Conservation (phyloP, 2,797 vertebrate species). For the Lagorchestes hirsutus region DNA sequence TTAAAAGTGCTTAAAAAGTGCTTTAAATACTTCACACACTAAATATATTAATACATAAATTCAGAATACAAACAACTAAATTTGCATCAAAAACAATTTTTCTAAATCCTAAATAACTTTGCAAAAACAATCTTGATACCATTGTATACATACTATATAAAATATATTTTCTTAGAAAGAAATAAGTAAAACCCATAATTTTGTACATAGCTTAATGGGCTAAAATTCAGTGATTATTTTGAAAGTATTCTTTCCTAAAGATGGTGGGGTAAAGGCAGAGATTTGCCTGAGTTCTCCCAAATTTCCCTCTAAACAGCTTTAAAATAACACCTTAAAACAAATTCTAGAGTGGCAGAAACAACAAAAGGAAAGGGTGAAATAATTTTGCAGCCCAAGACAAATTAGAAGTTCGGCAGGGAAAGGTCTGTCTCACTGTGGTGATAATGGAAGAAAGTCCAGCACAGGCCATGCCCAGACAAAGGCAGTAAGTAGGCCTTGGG, state of each 20-base stretch:
- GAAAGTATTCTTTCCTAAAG: not conserved
- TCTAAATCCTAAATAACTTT: slow-evolving; percentile 26
- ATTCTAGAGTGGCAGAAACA: not conserved
- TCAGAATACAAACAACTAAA: slow-evolving; percentile 17
- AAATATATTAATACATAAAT: slow-evolving; percentile 55
- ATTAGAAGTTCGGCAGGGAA: not conserved
- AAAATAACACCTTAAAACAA: not conserved
- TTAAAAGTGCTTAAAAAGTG: not conserved
- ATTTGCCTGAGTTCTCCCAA: not conserved
- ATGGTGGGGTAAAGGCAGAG: not conserved
- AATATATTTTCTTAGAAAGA: slow-evolving; percentile 49
- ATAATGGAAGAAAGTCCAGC: not conserved
- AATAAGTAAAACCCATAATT: slow-evolving; percentile 43
- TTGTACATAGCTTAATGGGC: not conserved
- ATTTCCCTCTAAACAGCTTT: not conserved
- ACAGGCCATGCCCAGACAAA: not conserved
- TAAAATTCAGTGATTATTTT: not conserved
- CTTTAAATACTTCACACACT: slow-evolving; percentile 31
- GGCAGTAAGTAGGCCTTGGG: not conserved
- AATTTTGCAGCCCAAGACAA: not conserved
- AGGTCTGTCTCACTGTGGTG: not conserved
- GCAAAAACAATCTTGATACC: slow-evolving; percentile 49
- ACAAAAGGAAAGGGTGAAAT: not conserved
- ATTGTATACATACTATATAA: slow-evolving; percentile 13
- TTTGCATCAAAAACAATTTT: slow-evolving; percentile 39